Evolutionary conservation across 2,888 invertebrate species (phyloP), one percentile per base, ranked within the genome.

Genomic region (Rhaphigaster nebulosa): DNA sequence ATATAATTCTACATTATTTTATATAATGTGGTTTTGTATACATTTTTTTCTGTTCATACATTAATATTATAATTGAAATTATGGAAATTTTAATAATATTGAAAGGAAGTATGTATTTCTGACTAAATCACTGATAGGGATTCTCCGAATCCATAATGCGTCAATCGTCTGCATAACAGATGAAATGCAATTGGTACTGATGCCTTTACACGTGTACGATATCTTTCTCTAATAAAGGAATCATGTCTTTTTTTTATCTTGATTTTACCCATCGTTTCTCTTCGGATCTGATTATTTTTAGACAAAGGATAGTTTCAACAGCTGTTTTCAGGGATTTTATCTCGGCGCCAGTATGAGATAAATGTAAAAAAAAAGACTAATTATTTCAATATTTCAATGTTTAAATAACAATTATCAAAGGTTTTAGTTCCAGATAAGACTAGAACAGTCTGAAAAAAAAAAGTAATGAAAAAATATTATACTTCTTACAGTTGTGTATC

Each of bases 371-470:
- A 20, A 65, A 60, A 70, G 1, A 76, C 70, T 76, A 76, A 38
- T 76, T 76, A 76, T 76, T 76, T 76, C 38, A 76, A 38, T 65
- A 65, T 65, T 65, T 29, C 65, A 65, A 12, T 65, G 4, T 38
- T 20, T 34, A 76, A 76, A 76, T 76, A 76, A 76, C 70, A 76
- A 76, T 5, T 76, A 76, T 76, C 38, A 34, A 76, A 76, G 70
- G 70, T 76, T 76, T 76, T 10, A 18, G 20, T 76, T 76, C 8
- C 29, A 38, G 34, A 76, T 76, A 76, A 76, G 34, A 38, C 8
- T 76, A 38, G 38, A 76, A 76, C 23, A 38, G 38, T 38, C 20
- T 6, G 70, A 76, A 38, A 76, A 76, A 76, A 13, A n/a, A n/a
- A 60, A n/a, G 45, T 45, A 45, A 45, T 10, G n/a, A n/a, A n/a